Base-by-base conservation (phyloP, 1,140 invertebrate species). In the Drosophila triauraria region DNA sequence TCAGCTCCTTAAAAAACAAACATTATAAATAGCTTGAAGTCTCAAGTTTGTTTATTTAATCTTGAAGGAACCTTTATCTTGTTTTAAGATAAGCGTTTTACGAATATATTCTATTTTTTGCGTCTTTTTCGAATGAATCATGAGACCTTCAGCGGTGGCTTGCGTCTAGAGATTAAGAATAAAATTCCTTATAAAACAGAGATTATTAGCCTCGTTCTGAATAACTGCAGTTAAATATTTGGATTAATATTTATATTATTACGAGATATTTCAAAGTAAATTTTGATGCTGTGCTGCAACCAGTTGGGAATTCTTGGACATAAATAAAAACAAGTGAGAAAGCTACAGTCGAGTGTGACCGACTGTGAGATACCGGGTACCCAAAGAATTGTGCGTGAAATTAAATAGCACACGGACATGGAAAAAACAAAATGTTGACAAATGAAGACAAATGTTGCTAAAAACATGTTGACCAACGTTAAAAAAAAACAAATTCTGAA, bases 31-130 rank as follows among this genome's bases (percentile, higher is more conserved):
- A 57, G 20, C 54, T 7, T 6, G 13, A 38, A 23, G 10, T n/a
- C 54, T 12, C 8, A 10, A 25, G 32, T 1, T 38, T 9, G 7
- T 5, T 27, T 6, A 12, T 17, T 51, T 17, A 7, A 32, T 54
- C 2, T 54, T 9, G 23, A 54, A 38, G 17, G 4, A 54, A 54
- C 51, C 51, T 20, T 42, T 40, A 57, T 57, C 20, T 25, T 0
- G 20, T 25, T 57, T 42, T 40, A 12, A 56, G 35, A 57, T 57
- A 57, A 56, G 35, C 20, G 4, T 54, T 25, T 38, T 15, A 54
- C 17, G 13, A 15, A 54, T 35, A 1, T 38, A 20, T 54, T 15
- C 9, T 23, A 1, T 9, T 4, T 35, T 23, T 23, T 15, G 51
- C 32, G 3, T 10, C 20, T 38, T 54, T 13, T 23, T 23, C 13